Evolutionary conservation across 2,888 invertebrate species (phyloP), one percentile per base, ranked within the genome.

Genomic region (Danaus chrysippus): DNA sequence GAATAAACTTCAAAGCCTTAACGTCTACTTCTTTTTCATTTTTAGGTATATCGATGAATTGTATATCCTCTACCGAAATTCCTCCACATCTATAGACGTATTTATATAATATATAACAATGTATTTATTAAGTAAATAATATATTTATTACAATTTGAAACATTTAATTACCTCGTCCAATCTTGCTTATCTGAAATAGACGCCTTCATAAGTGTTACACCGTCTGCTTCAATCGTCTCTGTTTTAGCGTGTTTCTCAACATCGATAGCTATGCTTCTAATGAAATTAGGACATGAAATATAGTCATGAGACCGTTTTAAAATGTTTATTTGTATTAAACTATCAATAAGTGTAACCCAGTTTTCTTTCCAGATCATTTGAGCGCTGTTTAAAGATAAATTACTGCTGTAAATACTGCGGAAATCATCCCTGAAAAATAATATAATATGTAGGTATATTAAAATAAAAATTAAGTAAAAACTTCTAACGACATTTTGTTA

Each of bases 331-430:
- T 97, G 97, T 13, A 97, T 81, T 91, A 97, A 92, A 0, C 94
- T 94, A 79, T 97, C 97, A 71, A 97, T 89, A 71, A 96, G 94
- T 3, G 95, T 93, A 0, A 95, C 93, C 96, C 96, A 97, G 77
- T 96, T 95, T 58, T 93, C 92, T 13, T 91, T 88, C 96, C 96
- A 96, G 52, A 79, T 73, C 2, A 93, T 68, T 54, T 77, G 65
- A 23, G 88, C 92, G 53, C 76, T 72, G 0, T 76, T 80, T 3
- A 83, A 64, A 3, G 77, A 68, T 12, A 69, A 46, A 58, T 83
- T 76, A 0, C 72, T 65, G 11, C 69, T 70, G 10, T 71, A 58
- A 23, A 86, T 78, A 59, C 77, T 79, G 59, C 71, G 75, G 59
- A 84, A 84, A 10, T 75, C 76, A 17, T 71, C 77, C 1, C 86